These are phyloP conservation scores for Latheticus oryzae DNA, from an alignment of 2,888 invertebrate genomes.

Conservation along the genomic window DNA sequence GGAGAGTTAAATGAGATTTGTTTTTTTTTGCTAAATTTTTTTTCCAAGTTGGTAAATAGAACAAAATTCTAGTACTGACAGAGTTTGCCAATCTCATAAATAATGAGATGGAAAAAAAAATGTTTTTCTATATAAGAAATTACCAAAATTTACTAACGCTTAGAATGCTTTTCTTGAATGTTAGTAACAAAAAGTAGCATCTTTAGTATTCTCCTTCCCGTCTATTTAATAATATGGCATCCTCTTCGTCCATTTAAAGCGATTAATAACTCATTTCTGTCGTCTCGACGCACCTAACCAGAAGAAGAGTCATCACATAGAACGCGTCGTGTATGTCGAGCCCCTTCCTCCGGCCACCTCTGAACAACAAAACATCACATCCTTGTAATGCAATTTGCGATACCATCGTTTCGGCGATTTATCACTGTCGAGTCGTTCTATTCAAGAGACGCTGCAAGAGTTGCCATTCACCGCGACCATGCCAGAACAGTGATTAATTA, in stretches of 20 bases:
- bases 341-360: constrained; percentile 1
- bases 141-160: too few relatives aligned
- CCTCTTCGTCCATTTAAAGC: constrained; percentile 2
- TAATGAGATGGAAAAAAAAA: too few relatives aligned
- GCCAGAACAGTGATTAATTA: constrained; percentile 47
- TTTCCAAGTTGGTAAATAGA: too few relatives aligned
- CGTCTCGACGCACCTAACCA: constrained; percentile 25
- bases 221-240: too few relatives aligned
- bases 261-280: constrained; percentile 22
- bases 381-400: constrained; percentile 44
- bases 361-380: constrained; percentile 39
- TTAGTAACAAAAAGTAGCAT: too few relatives aligned
- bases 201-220: too few relatives aligned
- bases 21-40: too few relatives aligned
- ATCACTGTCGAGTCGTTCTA: constrained; percentile 48
- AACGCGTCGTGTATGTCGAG: constrained; percentile 1
- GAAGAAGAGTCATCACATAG: constrained; percentile 19
- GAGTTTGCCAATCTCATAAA: too few relatives aligned
- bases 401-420: constrained; percentile 48
- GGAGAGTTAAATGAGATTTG: too few relatives aligned
- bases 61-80: too few relatives aligned
- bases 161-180: too few relatives aligned
- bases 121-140: too few relatives aligned
- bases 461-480: constrained; percentile 41
- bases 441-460: constrained; percentile 42